Conservation (phyloP, 2,113 vertebrate genomes). For the Orthochromis malagaraziensis region DNA sequence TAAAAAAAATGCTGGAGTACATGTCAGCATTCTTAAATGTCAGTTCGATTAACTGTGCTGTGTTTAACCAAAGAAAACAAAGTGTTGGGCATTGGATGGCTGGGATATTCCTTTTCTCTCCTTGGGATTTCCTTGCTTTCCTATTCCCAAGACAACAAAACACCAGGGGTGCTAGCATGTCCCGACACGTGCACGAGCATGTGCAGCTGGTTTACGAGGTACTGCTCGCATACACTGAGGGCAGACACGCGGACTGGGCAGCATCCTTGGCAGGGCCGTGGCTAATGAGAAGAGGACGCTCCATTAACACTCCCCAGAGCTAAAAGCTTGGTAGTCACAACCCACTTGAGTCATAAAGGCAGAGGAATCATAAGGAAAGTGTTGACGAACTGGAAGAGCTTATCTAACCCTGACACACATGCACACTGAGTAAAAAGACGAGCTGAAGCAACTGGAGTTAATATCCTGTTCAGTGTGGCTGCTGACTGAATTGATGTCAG, state of each 20-base stretch:
- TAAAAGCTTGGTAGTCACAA: constrained; percentile 24
- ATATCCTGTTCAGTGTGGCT: constrained; percentile 12
- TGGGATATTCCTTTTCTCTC: neutral
- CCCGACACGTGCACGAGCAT: constrained; percentile 21
- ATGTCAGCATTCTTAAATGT: constrained; percentile 1
- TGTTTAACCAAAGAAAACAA: constrained; percentile 28
- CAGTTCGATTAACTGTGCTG: constrained; percentile 12
- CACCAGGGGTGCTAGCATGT: neutral
- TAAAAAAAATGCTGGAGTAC: neutral
- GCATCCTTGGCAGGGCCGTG: constrained; percentile 16
- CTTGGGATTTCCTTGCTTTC: constrained; percentile 2
- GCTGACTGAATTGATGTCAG: constrained; percentile 3
- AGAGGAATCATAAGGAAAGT: neutral
- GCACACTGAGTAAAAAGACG: constrained; percentile 21
- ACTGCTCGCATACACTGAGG: neutral
- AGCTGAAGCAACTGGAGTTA: constrained; percentile 10
- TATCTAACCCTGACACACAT: constrained; percentile 40
- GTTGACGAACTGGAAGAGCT: constrained; percentile 31
- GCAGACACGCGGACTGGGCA: neutral
- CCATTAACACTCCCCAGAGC: constrained; percentile 30
- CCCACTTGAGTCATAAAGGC: constrained; percentile 7
- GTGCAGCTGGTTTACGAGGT: constrained; percentile 10
- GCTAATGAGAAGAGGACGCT: constrained; percentile 46
- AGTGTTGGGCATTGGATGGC: neutral
- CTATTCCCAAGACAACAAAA: neutral